Conservation (phyloP, 2,113 vertebrate genomes). For the Calypte anna region DNA sequence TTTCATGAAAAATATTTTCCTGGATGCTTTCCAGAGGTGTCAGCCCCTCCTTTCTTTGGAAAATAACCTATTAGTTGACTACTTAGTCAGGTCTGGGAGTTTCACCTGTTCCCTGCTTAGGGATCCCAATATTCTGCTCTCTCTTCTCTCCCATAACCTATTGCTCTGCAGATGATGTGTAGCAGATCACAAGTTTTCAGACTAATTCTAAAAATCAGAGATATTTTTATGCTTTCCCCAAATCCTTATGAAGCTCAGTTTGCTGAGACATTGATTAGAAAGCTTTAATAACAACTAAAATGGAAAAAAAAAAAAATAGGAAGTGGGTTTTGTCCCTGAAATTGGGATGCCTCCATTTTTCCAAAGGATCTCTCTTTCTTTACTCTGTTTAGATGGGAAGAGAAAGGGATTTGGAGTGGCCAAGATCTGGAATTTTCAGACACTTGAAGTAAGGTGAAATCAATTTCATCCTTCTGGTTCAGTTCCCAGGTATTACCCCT, state of each 20-base stretch:
- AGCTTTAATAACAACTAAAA: neutral
- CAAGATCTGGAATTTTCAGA: neutral
- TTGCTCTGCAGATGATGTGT: neutral
- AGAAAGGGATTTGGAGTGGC: neutral
- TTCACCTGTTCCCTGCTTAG: neutral
- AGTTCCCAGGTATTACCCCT: neutral
- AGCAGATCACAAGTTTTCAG: neutral
- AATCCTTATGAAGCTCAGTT: rapidly evolving
- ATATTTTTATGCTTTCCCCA: neutral
- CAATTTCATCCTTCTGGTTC: neutral
- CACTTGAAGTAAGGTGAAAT: neutral
- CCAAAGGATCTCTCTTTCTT: neutral
- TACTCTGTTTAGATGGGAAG: neutral
- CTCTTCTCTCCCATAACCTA: too few relatives aligned
- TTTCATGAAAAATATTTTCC: neutral
- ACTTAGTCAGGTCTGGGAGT: constrained; percentile 14
- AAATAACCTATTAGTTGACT: neutral
- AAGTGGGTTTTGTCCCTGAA: rapidly evolving
- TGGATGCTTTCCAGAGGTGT: constrained; percentile 5
- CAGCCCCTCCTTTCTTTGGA: neutral
- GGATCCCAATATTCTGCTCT: neutral
- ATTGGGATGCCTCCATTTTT: neutral
- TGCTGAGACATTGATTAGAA: neutral
- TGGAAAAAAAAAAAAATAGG: neutral
- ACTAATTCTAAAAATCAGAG: neutral